Percentiles rank a stretch among this genome's conserved stretches.
These are phyloP conservation scores for Sebastes oblongus DNA, from an alignment of 2,797 vertebrate species.

Conservation along the genomic window DNA sequence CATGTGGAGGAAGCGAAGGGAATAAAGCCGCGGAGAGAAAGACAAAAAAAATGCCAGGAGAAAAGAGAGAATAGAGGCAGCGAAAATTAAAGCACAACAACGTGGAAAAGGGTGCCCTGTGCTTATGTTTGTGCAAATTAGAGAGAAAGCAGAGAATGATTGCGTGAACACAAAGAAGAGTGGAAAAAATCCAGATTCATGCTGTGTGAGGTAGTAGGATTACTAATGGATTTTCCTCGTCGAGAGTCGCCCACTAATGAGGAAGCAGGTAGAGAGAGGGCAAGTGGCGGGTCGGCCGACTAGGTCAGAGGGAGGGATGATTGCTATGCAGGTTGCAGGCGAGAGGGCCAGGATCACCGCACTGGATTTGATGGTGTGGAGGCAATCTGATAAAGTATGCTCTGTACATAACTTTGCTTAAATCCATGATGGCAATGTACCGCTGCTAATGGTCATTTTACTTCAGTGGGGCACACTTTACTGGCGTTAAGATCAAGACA, in stretches of 20 bases:
- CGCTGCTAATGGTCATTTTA: conserved; percentile 42
- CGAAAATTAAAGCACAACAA: conserved; percentile 35
- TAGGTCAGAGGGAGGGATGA: conserved; percentile 61
- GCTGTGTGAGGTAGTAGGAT: conserved; percentile 46
- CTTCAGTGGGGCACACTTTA: conserved; percentile 23
- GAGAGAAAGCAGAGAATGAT: conserved; percentile 9
- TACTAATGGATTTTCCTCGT: conserved; percentile 67
- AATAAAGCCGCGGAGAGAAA: conserved; percentile 16
- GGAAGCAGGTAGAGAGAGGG: conserved; percentile 61
- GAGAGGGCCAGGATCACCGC: conserved; percentile 49
- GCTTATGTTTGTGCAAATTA: conserved; percentile 33
- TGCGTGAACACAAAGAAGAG: conserved; percentile 8
- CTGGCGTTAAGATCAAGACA: not conserved
- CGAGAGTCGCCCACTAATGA: conserved; percentile 73
- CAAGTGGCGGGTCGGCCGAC: conserved; percentile 53
- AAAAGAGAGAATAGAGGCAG: conserved; percentile 20
- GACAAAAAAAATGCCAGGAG: conserved; percentile 33
- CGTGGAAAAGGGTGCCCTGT: not conserved
- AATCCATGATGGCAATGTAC: conserved; percentile 26
- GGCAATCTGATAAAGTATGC: conserved; percentile 67
- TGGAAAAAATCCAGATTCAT: conserved; percentile 24
- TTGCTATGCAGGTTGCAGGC: conserved; percentile 76
- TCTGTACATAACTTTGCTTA: conserved; percentile 50
- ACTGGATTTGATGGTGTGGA: conserved; percentile 59
- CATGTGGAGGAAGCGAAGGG: conserved; percentile 38